phyloP scores from a whole-genome alignment of 1,140 invertebrate species.

The Holotrichia oblita region DNA sequence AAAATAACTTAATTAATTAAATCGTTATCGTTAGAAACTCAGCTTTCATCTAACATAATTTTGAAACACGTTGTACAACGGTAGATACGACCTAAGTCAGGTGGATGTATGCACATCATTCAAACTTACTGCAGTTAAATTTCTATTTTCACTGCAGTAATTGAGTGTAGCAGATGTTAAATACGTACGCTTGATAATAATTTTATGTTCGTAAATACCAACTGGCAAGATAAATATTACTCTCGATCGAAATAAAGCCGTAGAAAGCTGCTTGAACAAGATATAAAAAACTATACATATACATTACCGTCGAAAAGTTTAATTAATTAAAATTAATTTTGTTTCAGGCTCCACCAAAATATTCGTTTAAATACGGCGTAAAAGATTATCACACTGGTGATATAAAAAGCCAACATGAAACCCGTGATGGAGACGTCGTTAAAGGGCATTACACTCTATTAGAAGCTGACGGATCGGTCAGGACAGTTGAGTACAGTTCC shows the following conservation, averaged over 20 bases:
- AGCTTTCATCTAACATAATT: too few relatives aligned
- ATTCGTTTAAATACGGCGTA: slow-evolving; percentile 78
- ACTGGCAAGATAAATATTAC: neutral
- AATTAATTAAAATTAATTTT: neutral
- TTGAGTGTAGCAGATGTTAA: too few relatives aligned
- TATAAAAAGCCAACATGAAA: slow-evolving; percentile 65
- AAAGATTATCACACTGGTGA: slow-evolving; percentile 77
- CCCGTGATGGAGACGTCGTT: slow-evolving; percentile 55
- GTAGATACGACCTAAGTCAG: too few relatives aligned
- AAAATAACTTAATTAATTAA: too few relatives aligned
- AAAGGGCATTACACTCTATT: slow-evolving; percentile 59
- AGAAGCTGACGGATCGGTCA: slow-evolving; percentile 66
- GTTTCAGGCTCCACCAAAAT: slow-evolving; percentile 53
- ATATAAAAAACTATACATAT: too few relatives aligned
- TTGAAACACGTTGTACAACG: too few relatives aligned
- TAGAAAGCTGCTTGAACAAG: neutral
- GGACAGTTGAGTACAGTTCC: slow-evolving; percentile 67
- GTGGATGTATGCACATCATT: too few relatives aligned
- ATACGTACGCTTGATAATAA: too few relatives aligned
- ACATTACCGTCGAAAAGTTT: neutral
- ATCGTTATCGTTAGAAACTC: too few relatives aligned
- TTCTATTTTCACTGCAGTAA: too few relatives aligned
- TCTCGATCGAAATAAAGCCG: neutral
- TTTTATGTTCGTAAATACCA: neutral
- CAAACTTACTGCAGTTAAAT: too few relatives aligned